Base-by-base conservation (phyloP, 2,797 vertebrate genomes). In the Enteromius argenteus region DNA sequence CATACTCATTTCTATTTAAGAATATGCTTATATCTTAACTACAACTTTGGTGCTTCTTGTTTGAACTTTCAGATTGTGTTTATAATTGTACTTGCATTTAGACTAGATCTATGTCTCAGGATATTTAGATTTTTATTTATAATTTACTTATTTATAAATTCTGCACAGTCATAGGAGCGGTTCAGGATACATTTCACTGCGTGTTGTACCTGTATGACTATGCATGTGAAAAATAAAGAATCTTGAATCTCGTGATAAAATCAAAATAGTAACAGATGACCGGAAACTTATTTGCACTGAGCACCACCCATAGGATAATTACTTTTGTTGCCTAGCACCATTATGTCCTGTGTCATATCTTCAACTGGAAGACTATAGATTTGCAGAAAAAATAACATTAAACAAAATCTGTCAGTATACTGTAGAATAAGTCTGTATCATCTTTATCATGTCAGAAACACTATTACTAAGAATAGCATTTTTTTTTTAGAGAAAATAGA, bases 281-380 rank as follows among this genome's bases (percentile, higher is more conserved):
- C 1, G 6, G 6, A 37, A 67, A 67, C 64, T 37, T 62, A 21
- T 32, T 67, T 67, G 64, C 15, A 37, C 17, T 19, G 15, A 35
- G 15, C 32, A 8, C 64, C 15, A 67, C 32, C 64, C 32, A 67
- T 35, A 66, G 14, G 27, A 66, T 32, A 35, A 64, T 66, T 17
- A 35, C 30, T 35, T 66, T 66, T 62, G 30, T 66, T 66, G 62
- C 62, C 27, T 66, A 66, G 62, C 62, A 66, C 62, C 14, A 35
- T 35, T 23, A 58, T 27, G 4, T 60, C 10, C 1, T 60, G n/a
- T 60, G 3, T 0, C 3, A 3, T n/a, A 35, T 66, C 30, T 35
- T 35, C 17, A 35, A 19, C 13, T 5, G 23, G 1, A 60, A 60
- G 23, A 13, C 58, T 58, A n/a, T n/a, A 4, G 10, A 58, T n/a